phyloP scores from a whole-genome alignment of 35 echinoderm and acorn worm genomes.

The Hemicentrotus pulcherrimus region DNA sequence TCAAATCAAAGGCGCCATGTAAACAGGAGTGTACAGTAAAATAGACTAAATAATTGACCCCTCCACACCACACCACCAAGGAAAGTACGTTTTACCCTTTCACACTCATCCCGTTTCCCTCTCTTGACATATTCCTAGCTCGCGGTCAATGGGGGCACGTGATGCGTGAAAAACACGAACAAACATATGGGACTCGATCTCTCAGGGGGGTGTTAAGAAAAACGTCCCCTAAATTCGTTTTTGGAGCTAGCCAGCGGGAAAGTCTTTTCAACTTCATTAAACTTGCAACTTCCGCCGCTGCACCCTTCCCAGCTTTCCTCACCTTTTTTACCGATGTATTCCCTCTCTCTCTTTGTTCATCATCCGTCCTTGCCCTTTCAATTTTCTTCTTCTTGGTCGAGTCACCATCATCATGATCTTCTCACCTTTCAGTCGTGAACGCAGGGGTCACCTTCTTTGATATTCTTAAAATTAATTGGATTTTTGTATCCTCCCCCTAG shows the following conservation, averaged over 20 bases:
- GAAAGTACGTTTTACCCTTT: too few relatives aligned
- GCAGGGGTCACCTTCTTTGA: not conserved
- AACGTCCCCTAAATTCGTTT: not conserved
- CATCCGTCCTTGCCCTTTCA: not conserved
- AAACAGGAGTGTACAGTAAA: too few relatives aligned
- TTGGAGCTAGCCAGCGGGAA: not conserved
- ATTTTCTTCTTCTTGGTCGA: not conserved
- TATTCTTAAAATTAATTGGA: not conserved
- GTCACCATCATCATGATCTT: not conserved
- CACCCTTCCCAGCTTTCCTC: not conserved
- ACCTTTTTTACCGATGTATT: not conserved
- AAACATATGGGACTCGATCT: not conserved
- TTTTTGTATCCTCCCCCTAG: not conserved
- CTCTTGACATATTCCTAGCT: not conserved
- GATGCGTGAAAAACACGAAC: not conserved
- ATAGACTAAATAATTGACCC: too few relatives aligned
- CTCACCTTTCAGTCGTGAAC: not conserved
- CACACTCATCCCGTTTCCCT: not conserved
- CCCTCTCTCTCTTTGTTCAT: not conserved
- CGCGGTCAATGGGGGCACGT: not conserved
- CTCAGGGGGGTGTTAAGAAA: not conserved
- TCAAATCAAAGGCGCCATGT: too few relatives aligned
- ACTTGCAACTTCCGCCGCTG: not conserved
- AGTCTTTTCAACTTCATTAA: conserved; percentile 17
- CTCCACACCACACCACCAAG: too few relatives aligned